These are phyloP conservation scores for Notothenia rossii DNA, from an alignment of 2,113 vertebrate species.

Conservation along the genomic window DNA sequence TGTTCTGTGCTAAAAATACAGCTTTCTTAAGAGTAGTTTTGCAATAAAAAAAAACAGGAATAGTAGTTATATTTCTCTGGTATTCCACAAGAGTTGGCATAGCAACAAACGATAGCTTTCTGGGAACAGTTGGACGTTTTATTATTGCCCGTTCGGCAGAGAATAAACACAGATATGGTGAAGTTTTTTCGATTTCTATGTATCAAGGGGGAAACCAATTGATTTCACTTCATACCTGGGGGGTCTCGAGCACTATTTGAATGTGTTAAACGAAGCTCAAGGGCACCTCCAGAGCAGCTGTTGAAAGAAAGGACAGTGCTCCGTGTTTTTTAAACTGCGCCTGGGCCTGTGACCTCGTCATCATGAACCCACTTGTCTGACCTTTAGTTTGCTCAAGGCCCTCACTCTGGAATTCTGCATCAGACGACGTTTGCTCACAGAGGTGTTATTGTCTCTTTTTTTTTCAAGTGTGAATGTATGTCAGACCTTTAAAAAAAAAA, in stretches of 20 bases:
- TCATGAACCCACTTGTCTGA: slow-evolving; percentile 8
- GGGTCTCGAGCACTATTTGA: slow-evolving; percentile 17
- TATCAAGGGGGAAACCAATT: slow-evolving; percentile 8
- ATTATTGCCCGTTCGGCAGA: slow-evolving; percentile 23
- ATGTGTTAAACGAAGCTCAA: slow-evolving; percentile 24
- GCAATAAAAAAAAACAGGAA: neutral
- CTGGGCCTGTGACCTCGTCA: slow-evolving; percentile 5
- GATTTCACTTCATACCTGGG: slow-evolving; percentile 11
- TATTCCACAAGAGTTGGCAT: slow-evolving; percentile 29
- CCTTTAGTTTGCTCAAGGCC: slow-evolving; percentile 38
- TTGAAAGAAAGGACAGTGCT: slow-evolving; percentile 13
- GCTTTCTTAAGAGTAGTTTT: neutral
- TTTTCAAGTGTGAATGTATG: slow-evolving; percentile 5
- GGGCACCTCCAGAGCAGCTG: slow-evolving; percentile 22
- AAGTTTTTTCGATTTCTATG: slow-evolving; percentile 11
- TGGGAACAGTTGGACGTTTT: slow-evolving; percentile 39
- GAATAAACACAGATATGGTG: slow-evolving; percentile 21
- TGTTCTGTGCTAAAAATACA: neutral
- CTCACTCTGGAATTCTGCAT: slow-evolving; percentile 10
- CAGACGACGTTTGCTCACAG: neutral
- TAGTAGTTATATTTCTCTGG: neutral
- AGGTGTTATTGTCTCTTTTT: slow-evolving; percentile 50
- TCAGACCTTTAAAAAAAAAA: slow-evolving; percentile 50
- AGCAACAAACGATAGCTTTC: slow-evolving; percentile 14
- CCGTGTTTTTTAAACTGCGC: slow-evolving; percentile 8